A percentile compares a stretch with the other conserved stretches of the same genome.
phyloP scores from a whole-genome alignment of 64 coral and sea anemone species.

The Porites lutea region DNA sequence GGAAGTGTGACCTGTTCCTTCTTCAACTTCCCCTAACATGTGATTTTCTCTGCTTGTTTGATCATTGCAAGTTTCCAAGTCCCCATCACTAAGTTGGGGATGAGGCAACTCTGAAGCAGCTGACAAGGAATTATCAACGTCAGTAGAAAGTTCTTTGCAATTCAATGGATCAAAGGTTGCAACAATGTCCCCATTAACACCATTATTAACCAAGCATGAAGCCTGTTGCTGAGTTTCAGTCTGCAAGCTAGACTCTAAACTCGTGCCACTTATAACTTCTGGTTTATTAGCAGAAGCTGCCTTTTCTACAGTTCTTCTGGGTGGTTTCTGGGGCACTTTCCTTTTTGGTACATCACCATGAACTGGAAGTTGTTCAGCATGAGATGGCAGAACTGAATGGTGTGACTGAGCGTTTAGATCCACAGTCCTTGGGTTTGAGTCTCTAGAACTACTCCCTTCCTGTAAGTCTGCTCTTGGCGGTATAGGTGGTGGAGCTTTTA shows the following conservation, averaged over 20 bases:
- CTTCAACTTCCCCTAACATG: not conserved
- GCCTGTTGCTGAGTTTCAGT: not conserved
- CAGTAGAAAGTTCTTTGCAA: not conserved
- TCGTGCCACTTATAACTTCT: not conserved
- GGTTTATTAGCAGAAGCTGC: not conserved
- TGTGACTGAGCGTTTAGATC: not conserved
- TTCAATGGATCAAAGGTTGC: not conserved
- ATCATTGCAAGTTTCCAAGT: not conserved
- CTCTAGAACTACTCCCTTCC: not conserved
- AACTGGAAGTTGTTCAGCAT: not conserved
- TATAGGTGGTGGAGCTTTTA: slow-evolving; percentile 63
- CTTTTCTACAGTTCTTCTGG: not conserved
- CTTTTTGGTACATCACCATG: not conserved
- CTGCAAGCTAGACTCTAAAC: not conserved
- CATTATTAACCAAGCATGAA: not conserved
- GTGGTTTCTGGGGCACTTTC: slow-evolving; percentile 10
- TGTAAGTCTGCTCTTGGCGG: slow-evolving; percentile 71
- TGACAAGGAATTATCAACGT: not conserved
- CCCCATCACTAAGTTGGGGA: not conserved
- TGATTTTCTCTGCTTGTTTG: not conserved
- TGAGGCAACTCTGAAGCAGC: not conserved
- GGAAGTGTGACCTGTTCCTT: not conserved
- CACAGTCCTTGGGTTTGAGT: not conserved
- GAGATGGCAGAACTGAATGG: not conserved
- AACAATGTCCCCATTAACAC: not conserved